Percentiles rank a stretch among this genome's conserved stretches.
Conservation (phyloP, 2,888 invertebrate species). For the Drosophila tanythrix region DNA sequence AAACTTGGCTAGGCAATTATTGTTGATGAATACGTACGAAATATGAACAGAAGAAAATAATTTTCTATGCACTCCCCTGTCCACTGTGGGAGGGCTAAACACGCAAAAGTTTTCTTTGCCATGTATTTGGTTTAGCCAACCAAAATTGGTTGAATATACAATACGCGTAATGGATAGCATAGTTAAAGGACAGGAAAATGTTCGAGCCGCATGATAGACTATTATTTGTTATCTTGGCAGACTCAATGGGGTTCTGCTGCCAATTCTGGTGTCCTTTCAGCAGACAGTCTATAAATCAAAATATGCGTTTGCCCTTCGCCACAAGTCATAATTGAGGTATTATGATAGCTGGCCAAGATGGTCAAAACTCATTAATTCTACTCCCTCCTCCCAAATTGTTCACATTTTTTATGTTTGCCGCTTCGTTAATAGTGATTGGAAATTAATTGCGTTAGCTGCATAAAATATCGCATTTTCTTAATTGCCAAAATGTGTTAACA, state of each 20-base stretch:
- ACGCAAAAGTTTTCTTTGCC: conserved; percentile 40
- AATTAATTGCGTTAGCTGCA: conserved; percentile 51
- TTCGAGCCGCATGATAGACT: conserved; percentile 44
- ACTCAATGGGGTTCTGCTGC: conserved; percentile 2
- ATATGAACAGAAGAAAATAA: conserved; percentile 37
- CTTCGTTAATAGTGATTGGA: conserved; percentile 66
- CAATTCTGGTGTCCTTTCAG: conserved; percentile 6
- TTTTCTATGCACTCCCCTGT: conserved; percentile 4
- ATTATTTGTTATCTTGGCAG: conserved; percentile 53
- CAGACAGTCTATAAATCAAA: conserved; percentile 55
- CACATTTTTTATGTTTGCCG: not conserved
- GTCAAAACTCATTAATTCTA: conserved; percentile 14
- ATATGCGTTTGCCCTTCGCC: conserved; percentile 28
- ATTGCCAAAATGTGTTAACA: not conserved
- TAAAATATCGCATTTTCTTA: not conserved
- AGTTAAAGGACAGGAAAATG: conserved; percentile 20
- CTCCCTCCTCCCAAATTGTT: not conserved
- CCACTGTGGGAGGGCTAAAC: conserved; percentile 1
- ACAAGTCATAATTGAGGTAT: conserved; percentile 63
- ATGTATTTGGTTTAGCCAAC: conserved; percentile 1
- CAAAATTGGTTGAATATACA: conserved; percentile 16
- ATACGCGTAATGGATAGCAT: conserved; percentile 14
- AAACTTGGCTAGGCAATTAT: conserved; percentile 65
- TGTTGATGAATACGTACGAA: conserved; percentile 68
- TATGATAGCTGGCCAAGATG: conserved; percentile 27